Evolutionary conservation across 2,113 vertebrate genomes (phyloP).

Genomic region (Pelusios castaneus): DNA sequence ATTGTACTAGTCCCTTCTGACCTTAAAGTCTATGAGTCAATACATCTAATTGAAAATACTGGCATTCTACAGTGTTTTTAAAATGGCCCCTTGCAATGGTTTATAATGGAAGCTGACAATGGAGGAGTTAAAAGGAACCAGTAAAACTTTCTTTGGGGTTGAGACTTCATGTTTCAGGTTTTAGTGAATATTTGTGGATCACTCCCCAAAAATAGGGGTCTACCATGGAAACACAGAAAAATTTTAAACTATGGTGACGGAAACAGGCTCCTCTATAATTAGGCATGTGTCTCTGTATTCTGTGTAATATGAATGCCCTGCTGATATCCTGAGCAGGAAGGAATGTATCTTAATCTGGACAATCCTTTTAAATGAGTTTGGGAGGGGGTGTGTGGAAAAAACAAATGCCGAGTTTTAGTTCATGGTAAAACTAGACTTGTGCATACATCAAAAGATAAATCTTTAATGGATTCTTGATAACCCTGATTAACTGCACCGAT

Average conservation of each 20-base stretch:
- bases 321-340: conserved; percentile 39
- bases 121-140: not conserved
- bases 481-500: conserved; percentile 19
- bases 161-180: not conserved
- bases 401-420: conserved; percentile 29
- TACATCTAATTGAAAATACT: not conserved
- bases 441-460: not conserved
- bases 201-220: conserved; percentile 45
- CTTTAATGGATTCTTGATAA: conserved; percentile 34
- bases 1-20: no score
- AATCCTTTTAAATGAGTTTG: conserved; percentile 48
- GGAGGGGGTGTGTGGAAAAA: conserved; percentile 30
- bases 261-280: conserved; percentile 52
- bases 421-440: not conserved
- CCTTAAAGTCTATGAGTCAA: no score
- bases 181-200: not conserved
- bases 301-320: not conserved
- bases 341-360: conserved; percentile 43
- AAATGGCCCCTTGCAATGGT: not conserved
- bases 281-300: conserved; percentile 21
- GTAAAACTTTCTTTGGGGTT: not conserved
- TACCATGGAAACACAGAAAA: conserved; percentile 32
- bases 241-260: not conserved
- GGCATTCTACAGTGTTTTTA: not conserved
- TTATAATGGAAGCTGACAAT: not conserved